Base-by-base conservation (phyloP, 1,140 invertebrate species). In the Tetramorium simillimum region DNA sequence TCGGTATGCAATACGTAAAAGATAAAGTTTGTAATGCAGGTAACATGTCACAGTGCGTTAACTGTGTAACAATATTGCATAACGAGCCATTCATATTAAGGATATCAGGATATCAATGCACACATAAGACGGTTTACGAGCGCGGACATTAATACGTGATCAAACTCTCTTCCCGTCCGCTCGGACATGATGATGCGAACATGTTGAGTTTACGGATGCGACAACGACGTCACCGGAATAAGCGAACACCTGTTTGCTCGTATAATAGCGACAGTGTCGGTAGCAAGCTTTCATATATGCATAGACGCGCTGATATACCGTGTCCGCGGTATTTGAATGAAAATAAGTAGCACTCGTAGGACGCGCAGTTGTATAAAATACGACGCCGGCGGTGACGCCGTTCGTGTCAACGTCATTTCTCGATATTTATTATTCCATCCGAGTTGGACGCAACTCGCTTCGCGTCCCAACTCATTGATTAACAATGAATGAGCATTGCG, bases 191-290 rank as follows among this genome's bases (percentile, higher is more conserved):
- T 9, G 37, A 73, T 58, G 51, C 51, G 62, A 69, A n/a, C 77
- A 18, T 28, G 65, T 53, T n/a, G 21, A 14, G 53, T 72, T 82
- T 82, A 58, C 80, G 80, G 67, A 82, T 81, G 21, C 78, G 46
- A 65, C 76, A 51, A 67, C 60, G 46, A 81, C 78, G 65, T 81
- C 78, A 70, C 65, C 65, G 78, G 78, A 81, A 72, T 81, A 81
- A 81, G 49, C 46, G 49, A 81, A 81, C 78, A 81, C 78, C 78
- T 81, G 78, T 81, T 81, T 81, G 78, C 78, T 72, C 58, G 37
- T 72, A 81, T 72, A 81, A 81, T 81, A 72, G 37, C 80, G 65
- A 46, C 51, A 43, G 37, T 37, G 80, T 43, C 60, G 65, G 78
- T 46, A n/a, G 53, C 24, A 7, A 58, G 80, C 53, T 46, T 73